Conservation (phyloP, 2,797 vertebrate species). For the Dromococcyx pavoninus region DNA sequence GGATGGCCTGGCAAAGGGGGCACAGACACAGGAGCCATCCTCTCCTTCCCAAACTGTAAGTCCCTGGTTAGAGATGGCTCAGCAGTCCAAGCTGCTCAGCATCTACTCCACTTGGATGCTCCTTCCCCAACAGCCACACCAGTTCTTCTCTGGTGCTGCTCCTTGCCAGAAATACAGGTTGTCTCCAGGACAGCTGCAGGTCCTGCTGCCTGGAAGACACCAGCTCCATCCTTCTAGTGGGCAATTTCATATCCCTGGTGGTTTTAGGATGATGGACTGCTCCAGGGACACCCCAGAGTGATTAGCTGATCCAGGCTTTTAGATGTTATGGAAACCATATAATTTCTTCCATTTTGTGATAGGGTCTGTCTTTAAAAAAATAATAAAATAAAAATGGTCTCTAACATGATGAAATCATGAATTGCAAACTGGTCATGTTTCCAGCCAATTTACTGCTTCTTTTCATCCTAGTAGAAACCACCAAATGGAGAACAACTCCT, state of each 20-base stretch:
- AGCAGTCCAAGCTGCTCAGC: neutral
- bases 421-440: neutral
- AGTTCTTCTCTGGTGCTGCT: neutral
- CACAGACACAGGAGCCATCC: neutral
- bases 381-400: neutral
- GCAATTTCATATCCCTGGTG: neutral
- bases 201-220: neutral
- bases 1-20: neutral
- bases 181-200: rapidly evolving
- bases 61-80: neutral
- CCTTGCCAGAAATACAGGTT: neutral
- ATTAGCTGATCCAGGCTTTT: neutral
- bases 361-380: neutral
- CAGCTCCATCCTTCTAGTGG: neutral
- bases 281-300: neutral
- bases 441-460: neutral
- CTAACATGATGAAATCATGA: neutral
- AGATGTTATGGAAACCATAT: neutral
- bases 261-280: neutral
- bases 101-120: neutral
- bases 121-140: neutral
- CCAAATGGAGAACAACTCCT: neutral
- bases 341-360: neutral
- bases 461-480: neutral
- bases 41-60: neutral